Conservation (phyloP, 1,140 invertebrate species). For the Brachionus manjavacas region DNA sequence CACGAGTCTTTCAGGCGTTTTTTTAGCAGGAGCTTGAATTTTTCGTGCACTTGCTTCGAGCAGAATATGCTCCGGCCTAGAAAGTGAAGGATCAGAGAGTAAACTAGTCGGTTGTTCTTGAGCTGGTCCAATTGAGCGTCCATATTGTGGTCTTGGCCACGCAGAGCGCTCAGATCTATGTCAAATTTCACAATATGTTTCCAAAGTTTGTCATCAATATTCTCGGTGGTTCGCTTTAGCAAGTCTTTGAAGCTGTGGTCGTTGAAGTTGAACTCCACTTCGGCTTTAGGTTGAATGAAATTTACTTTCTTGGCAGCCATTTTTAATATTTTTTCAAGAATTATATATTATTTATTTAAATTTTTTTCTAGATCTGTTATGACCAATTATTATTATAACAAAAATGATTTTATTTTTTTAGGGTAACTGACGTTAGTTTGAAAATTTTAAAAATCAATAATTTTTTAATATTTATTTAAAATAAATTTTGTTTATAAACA, state of each 20-base stretch:
- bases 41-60: constrained; percentile 26
- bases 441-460: neutral
- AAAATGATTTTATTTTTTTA: neutral
- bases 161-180: neutral
- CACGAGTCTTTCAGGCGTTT: constrained; percentile 30
- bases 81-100: constrained; percentile 36
- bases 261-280: constrained; percentile 35
- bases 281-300: constrained; percentile 37
- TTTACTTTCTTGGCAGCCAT: constrained; percentile 22
- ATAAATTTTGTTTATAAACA: neutral
- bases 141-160: neutral
- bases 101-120: constrained; percentile 34
- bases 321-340: neutral
- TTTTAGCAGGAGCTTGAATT: constrained; percentile 26
- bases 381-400: neutral
- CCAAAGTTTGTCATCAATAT: constrained; percentile 25
- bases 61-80: constrained; percentile 36
- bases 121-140: constrained; percentile 6
- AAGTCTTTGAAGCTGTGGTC: constrained; percentile 10
- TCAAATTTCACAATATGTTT: constrained; percentile 11
- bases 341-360: neutral
- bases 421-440: neutral
- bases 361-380: neutral
- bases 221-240: constrained; percentile 28
- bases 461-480: neutral